Conservation (phyloP, 2,888 invertebrate species). For the Chloromyia formosa region DNA sequence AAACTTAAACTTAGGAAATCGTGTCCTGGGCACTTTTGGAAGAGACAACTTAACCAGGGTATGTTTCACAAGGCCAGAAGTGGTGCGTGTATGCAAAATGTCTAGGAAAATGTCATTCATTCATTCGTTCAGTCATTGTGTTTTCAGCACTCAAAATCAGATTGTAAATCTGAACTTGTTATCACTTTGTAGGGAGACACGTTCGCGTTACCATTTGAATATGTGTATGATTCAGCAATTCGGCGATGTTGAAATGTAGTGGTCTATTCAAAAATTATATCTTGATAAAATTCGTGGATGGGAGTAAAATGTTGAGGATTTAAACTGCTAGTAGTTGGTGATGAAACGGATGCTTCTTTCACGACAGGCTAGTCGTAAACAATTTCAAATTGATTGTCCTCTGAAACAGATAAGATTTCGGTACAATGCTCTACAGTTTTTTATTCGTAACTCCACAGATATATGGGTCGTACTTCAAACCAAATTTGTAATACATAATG, state of each 20-base stretch:
- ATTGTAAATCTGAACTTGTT: slow-evolving; percentile 42
- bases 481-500: too few species aligned
- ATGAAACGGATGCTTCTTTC: too few species aligned
- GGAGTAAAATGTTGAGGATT: neutral
- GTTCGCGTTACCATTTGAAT: neutral
- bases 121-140: slow-evolving; percentile 5
- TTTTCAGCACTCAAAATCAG: slow-evolving; percentile 29
- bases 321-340: too few species aligned
- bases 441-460: too few species aligned
- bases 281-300: slow-evolving; percentile 9
- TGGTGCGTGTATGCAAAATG: slow-evolving; percentile 22
- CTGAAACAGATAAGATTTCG: too few species aligned
- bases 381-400: too few species aligned
- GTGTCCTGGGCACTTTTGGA: neutral
- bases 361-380: too few species aligned
- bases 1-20: slow-evolving; percentile 28
- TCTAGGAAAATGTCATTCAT: slow-evolving; percentile 30
- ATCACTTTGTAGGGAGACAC: slow-evolving; percentile 30
- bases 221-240: slow-evolving; percentile 40
- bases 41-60: neutral
- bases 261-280: slow-evolving; percentile 18
- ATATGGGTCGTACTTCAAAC: too few species aligned
- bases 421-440: too few species aligned
- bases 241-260: slow-evolving; percentile 14
- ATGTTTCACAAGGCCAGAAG: neutral